Conservation (phyloP, 1,140 invertebrate genomes). For the Caenorhabditis inopinata region DNA sequence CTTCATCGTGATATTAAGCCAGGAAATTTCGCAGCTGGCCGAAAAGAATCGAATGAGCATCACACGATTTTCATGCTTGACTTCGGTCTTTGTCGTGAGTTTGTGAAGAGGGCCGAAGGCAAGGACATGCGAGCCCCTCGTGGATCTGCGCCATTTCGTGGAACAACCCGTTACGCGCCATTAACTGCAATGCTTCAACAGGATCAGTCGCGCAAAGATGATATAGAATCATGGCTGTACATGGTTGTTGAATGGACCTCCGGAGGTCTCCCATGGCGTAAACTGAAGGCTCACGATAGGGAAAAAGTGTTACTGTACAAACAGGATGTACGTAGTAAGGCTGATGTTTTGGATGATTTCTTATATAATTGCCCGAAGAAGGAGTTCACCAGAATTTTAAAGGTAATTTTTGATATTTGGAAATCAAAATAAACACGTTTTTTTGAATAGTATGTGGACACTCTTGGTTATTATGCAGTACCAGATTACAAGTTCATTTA, state of each 20-base stretch:
- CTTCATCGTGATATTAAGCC: conserved; percentile 50
- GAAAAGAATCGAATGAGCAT: conserved; percentile 34
- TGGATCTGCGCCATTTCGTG: conserved; percentile 36
- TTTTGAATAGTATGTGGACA: conserved; percentile 33
- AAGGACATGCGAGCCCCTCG: not conserved
- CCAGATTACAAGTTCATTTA: conserved; percentile 47
- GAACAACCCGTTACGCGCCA: conserved; percentile 46
- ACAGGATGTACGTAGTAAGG: conserved; percentile 22
- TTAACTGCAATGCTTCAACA: conserved; percentile 36
- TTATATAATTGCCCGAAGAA: conserved; percentile 35
- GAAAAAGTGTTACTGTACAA: conserved; percentile 37
- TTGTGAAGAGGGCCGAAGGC: conserved; percentile 2
- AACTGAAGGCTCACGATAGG: conserved; percentile 41
- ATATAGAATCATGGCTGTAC: conserved; percentile 48
- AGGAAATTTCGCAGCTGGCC: conserved; percentile 45
- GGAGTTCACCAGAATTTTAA: conserved; percentile 41
- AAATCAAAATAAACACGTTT: not conserved
- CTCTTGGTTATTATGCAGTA: conserved; percentile 36
- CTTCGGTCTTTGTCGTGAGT: conserved; percentile 42
- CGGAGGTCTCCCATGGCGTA: conserved; percentile 44
- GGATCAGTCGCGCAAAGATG: conserved; percentile 45
- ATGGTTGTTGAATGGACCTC: conserved; percentile 51
- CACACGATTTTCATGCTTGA: conserved; percentile 47
- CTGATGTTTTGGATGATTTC: conserved; percentile 36
- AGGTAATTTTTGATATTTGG: not conserved